Base-by-base conservation (phyloP, 2,888 invertebrate species). In the Scaeva pyrastri region DNA sequence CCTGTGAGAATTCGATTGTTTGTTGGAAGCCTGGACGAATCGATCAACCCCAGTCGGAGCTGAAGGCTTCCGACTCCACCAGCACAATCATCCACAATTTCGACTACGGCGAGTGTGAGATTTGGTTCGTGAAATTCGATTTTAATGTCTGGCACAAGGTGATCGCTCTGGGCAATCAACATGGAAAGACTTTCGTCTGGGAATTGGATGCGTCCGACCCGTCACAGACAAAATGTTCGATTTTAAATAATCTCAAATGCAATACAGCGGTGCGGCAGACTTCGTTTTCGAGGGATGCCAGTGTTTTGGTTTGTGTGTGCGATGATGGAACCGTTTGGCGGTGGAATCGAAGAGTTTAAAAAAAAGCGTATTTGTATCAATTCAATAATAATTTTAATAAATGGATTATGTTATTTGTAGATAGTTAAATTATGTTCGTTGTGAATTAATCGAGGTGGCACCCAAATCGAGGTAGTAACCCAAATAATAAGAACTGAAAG, bases 271-370 rank as follows among this genome's bases (percentile, higher is more conserved):
- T 99, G 26, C 94, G 99, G 85, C 99, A 99, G 93, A 98, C 98
- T 4, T 96, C 97, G 64, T 94, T 99, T 81, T 98, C 97, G 41
- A 94, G 97, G 19, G 97, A 98, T 91, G 98, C 98, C 26, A 95
- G 95, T 86, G 95, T 97, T 43, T 93, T 99, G 78, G 93, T 99
- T n/a, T 97, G 97, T 88, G 98, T 98, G 62, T 98, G 98, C 93
- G 99, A 99, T 90, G 98, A 99, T 93, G 97, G 97, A 5, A 97
- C 98, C 19, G 96, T 99, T 89, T 99, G 98, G 98, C 94, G 99
- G 89, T 99, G 98, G 98, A 98, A 99, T 93, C 90, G 91, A 0
- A 88, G 90, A 58, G 82, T 83, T 71, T 87, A 45, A 83, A 21
- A 12, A 19, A 11, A 10, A 5, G 43, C n/a, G 11, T 23, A 50